Percentiles rank a stretch among this genome's conserved stretches.
Conservation (phyloP, 1,140 invertebrate genomes). For the Bradynema listronoti region DNA sequence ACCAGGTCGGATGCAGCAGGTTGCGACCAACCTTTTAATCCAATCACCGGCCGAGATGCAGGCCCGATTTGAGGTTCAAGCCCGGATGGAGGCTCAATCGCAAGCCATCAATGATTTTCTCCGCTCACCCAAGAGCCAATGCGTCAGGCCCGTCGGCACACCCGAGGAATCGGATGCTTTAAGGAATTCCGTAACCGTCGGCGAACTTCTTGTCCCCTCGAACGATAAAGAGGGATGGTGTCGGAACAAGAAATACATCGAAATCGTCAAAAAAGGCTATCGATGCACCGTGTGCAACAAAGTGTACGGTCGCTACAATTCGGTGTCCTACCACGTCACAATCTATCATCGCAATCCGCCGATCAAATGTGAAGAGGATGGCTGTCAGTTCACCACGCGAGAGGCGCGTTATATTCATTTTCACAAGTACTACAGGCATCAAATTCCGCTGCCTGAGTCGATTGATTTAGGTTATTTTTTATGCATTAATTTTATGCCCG, state of each 20-base stretch:
- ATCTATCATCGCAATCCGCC: slow-evolving; percentile 57
- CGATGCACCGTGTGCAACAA: slow-evolving; percentile 52
- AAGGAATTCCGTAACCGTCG: background rate
- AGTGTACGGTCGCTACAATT: slow-evolving; percentile 57
- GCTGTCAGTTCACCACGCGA: slow-evolving; percentile 51
- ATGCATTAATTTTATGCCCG: too few relatives aligned
- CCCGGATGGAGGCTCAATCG: too few relatives aligned
- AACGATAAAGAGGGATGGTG: slow-evolving; percentile 57
- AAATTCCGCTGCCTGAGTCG: slow-evolving; percentile 48
- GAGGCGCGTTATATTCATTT: slow-evolving; percentile 56
- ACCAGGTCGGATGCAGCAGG: too few relatives aligned
- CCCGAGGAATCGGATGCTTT: too few relatives aligned
- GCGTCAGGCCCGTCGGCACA: too few relatives aligned
- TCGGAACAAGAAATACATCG: slow-evolving; percentile 57
- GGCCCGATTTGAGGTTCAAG: too few relatives aligned
- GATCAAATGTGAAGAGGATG: slow-evolving; percentile 48
- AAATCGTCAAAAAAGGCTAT: slow-evolving; percentile 46
- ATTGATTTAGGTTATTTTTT: slow-evolving; percentile 50
- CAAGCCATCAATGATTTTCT: too few relatives aligned
- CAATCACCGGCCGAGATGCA: too few relatives aligned
- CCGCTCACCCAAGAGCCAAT: too few relatives aligned
- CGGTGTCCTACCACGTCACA: slow-evolving; percentile 53
- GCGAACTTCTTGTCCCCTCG: slow-evolving; percentile 45
- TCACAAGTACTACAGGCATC: slow-evolving; percentile 57
- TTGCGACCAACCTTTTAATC: too few relatives aligned